Conservation (phyloP, 2,797 vertebrate species). For the Microcaecilia unicolor region DNA sequence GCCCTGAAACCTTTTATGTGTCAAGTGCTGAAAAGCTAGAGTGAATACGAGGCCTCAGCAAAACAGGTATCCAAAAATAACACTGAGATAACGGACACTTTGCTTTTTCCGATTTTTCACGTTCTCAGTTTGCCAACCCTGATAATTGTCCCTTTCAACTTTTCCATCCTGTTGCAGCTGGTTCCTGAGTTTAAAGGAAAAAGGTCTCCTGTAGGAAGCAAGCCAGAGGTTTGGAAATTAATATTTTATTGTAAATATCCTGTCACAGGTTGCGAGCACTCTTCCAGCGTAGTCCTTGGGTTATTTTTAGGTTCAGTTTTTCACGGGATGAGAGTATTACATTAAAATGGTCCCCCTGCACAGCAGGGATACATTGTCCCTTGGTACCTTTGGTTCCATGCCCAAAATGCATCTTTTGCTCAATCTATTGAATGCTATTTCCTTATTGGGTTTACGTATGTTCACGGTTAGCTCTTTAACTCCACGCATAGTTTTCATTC, state of each 20-base stretch:
- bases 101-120: no score
- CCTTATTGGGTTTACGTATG: conserved; percentile 43
- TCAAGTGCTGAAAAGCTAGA: no score
- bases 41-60: no score
- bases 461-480: conserved; percentile 41
- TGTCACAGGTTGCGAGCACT: conserved; percentile 16
- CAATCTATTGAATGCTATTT: conserved; percentile 43
- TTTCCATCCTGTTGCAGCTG: no score
- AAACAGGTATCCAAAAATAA: no score
- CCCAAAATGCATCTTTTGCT: conserved; percentile 54
- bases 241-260: conserved; percentile 45
- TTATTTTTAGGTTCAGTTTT: conserved; percentile 29
- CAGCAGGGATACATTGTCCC: conserved; percentile 84
- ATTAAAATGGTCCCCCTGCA: conserved; percentile 77
- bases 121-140: no score
- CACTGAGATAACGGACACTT: no score
- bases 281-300: conserved; percentile 40
- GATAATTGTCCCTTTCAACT: no score
- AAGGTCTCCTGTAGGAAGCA: conserved; percentile 47
- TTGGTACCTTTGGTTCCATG: conserved; percentile 78
- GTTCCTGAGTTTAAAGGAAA: conserved; percentile 65
- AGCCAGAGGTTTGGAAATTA: conserved; percentile 39
- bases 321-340: conserved; percentile 47
- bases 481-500: conserved; percentile 47
- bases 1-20: no score